Base-by-base conservation (phyloP, 1,140 invertebrate species). In the Vanessa atalanta region DNA sequence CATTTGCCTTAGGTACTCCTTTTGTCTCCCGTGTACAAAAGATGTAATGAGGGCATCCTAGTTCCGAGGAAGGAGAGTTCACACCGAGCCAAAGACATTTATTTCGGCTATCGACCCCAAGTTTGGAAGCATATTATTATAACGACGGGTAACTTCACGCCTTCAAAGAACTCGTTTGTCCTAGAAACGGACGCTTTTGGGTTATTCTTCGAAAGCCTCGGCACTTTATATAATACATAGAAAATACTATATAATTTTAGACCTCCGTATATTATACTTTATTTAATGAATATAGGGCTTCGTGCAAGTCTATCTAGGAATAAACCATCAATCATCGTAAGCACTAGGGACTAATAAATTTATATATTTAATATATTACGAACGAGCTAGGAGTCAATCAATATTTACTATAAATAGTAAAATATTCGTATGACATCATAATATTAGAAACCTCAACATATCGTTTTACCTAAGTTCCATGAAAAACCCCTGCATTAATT, bases 21-120 rank as follows among this genome's bases (percentile, higher is more conserved):
- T 61, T 43, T 61, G 57, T 61, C 20, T 8, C 12, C 9, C n/a
- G 48, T 51, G 7, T 43, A 43, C 20, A 14, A 60, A 60, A 16
- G 31, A 51, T 60, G 63, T 20, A 69, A 60, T n/a, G 12, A 69
- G 51, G 53, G 51, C 53, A 55, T 68, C 26, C 51, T 43, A 63
- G 57, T 70, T 63, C 47, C 43, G 12, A 60, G 57, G 23, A 70
- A 70, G 57, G 67, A 55, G 50, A 57, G 68, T 70, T 70, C 68
- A 70, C 3, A 26, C 0, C 47, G 20, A 70, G 68, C 47, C 68
- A 63, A 48, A 63, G 68, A 61, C 57, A 51, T 63, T 70, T 31
- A 70, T 70, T 48, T 37, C 37, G 68, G 57, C 20, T 63, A 57
- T 61, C 68, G 68, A 70, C 55, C 66, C 53, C 66, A 14, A 47